Base-by-base conservation (phyloP, 2,797 vertebrate genomes). In the Varecia variegata region DNA sequence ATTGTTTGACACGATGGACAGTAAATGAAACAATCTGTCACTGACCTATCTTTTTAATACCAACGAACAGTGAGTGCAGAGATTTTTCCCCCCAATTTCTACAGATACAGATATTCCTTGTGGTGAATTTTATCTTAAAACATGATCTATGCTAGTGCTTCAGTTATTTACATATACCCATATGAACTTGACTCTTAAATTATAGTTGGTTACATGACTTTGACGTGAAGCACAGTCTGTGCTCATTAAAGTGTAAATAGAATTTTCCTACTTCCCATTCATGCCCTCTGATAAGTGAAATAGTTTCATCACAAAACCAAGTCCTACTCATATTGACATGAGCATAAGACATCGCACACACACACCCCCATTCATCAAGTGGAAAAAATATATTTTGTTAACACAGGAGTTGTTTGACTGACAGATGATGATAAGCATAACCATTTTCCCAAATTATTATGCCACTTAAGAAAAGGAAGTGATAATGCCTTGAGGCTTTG, bases 361-460 rank as follows among this genome's bases (percentile, higher is more conserved):
- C 95, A 98, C 45, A 45, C 96, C 97, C 94, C 97, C 94, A 97
- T 97, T 98, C 97, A 98, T 2, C 79, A 93, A 98, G 92, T 98
- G 96, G 97, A 96, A 98, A 97, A 95, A 97, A 97, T 96, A 70
- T 96, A 97, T 98, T 98, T 98, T 98, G 97, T 98, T 98, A 98
- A 98, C 98, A 97, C 76, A 93, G 88, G 97, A 98, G 96, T 96
- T 98, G 98, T 98, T 99, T 99, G 98, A 98, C 97, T 99, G 99
- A 98, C 98, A 99, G 98, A 97, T 98, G 97, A 98, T 98, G 97
- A 98, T 98, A 98, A 98, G 98, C 98, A 98, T 98, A 98, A 98
- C 97, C 93, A 97, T 96, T 98, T 98, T 97, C 97, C 97, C 97
- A 98, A 98, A 98, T 99, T 98, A 98, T 97, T 97, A 80, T 97